A percentile compares a stretch with the other conserved stretches of the same genome.
Evolutionary conservation across 2,888 invertebrate species (phyloP).

Genomic region (Ceraclea dissimilis): DNA sequence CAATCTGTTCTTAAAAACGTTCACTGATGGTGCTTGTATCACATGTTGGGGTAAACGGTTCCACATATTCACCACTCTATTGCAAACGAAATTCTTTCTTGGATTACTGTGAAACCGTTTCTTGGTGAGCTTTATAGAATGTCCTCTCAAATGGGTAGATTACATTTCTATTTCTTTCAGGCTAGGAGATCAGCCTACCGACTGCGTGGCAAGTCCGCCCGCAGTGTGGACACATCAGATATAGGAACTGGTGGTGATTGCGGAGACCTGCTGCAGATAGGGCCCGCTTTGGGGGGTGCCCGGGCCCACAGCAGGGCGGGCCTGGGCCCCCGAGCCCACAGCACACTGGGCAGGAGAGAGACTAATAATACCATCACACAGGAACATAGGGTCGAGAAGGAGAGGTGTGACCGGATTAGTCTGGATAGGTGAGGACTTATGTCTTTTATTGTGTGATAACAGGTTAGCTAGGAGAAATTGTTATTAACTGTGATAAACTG

Average conservation of each 20-base stretch:
- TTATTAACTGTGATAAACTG: too few relatives aligned
- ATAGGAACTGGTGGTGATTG: slow-evolving; percentile 32
- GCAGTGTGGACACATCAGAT: slow-evolving; percentile 41
- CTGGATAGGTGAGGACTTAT: slow-evolving; percentile 58
- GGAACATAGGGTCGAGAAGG: slow-evolving; percentile 69
- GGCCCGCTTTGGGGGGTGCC: slow-evolving; percentile 45
- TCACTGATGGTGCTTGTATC: too few relatives aligned
- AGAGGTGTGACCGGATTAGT: slow-evolving; percentile 81
- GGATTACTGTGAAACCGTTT: too few relatives aligned
- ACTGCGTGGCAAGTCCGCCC: slow-evolving; percentile 44
- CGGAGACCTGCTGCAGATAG: slow-evolving; percentile 43
- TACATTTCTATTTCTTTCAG: too few relatives aligned
- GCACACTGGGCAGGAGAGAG: slow-evolving; percentile 39
- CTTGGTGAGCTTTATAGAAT: too few relatives aligned
- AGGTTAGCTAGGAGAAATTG: too few relatives aligned
- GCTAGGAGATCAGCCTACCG: slow-evolving; percentile 44
- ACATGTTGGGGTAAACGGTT: too few relatives aligned
- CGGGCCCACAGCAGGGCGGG: slow-evolving; percentile 32
- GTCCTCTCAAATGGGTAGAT: too few relatives aligned
- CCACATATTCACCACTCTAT: too few relatives aligned
- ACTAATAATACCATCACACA: slow-evolving; percentile 59
- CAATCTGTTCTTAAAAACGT: too few relatives aligned
- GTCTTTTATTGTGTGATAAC: too few relatives aligned
- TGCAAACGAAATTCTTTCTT: too few relatives aligned
- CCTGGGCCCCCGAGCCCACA: slow-evolving; percentile 43